Conservation (phyloP, 1,140 invertebrate genomes). For the Hycleus cichorii region DNA sequence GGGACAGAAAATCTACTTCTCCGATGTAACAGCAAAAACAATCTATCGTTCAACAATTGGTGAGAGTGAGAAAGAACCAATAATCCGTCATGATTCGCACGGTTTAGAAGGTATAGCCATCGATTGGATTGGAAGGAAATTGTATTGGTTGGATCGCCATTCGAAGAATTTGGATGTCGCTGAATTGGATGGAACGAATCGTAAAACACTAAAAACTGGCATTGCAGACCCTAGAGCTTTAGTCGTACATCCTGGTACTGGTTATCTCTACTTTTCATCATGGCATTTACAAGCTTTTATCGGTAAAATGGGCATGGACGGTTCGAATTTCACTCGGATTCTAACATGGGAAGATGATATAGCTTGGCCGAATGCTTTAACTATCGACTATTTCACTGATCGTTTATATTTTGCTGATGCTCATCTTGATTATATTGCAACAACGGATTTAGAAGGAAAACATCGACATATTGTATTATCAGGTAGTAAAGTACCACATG, state of each 20-base stretch:
- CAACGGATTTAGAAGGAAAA: conserved; percentile 80
- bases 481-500: conserved; percentile 79
- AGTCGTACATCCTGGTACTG: conserved; percentile 89
- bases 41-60: conserved; percentile 68
- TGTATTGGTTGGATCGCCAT: conserved; percentile 98
- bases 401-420: conserved; percentile 96
- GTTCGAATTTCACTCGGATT: conserved; percentile 81
- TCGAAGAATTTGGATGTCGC: conserved; percentile 89
- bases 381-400: conserved; percentile 94
- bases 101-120: conserved; percentile 93
- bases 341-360: conserved; percentile 90
- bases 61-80: conserved; percentile 59
- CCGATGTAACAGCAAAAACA: conserved; percentile 90
- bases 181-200: conserved; percentile 86
- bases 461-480: conserved; percentile 75
- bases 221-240: conserved; percentile 91
- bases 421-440: conserved; percentile 96
- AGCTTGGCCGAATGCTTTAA: conserved; percentile 96
- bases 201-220: conserved; percentile 78
- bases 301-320: conserved; percentile 96
- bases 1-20: conserved; percentile 84
- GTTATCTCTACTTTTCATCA: conserved; percentile 92
- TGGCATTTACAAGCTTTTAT: conserved; percentile 97
- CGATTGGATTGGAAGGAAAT: conserved; percentile 93
- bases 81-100: conserved; percentile 88